Evolutionary conservation across 2,888 invertebrate species (phyloP).

Genomic region (Noctua fimbriata): DNA sequence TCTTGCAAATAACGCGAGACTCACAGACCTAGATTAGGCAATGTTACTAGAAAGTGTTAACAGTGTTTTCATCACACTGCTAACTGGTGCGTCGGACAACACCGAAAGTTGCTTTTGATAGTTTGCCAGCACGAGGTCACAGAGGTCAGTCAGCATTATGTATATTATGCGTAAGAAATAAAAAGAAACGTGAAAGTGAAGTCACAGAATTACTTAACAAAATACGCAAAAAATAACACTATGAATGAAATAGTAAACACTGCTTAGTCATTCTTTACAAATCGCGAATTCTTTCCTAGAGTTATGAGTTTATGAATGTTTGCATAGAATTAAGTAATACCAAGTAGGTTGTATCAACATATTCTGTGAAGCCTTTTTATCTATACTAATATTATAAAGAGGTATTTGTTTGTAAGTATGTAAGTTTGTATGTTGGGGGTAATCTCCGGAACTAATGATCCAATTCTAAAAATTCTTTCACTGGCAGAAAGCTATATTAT

Average conservation of each 20-base stretch:
- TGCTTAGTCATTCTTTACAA: slow-evolving; percentile 20
- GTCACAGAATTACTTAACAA: slow-evolving; percentile 10
- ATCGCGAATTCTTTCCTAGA: not conserved
- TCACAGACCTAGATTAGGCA: not conserved
- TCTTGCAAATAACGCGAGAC: not conserved
- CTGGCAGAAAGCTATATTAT: no score
- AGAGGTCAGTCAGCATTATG: slow-evolving; percentile 37
- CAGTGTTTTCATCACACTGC: not conserved
- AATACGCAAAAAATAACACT: not conserved
- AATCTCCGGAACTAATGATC: not conserved
- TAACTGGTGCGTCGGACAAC: slow-evolving; percentile 1
- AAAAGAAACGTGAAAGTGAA: slow-evolving; percentile 32
- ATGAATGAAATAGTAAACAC: slow-evolving; percentile 31
- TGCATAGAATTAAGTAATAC: slow-evolving; percentile 39
- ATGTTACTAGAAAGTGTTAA: slow-evolving; percentile 14
- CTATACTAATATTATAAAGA: not conserved
- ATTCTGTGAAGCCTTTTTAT: slow-evolving; percentile 1
- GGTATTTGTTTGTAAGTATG: not conserved
- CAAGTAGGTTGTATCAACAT: slow-evolving; percentile 28
- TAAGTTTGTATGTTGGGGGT: not conserved
- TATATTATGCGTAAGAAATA: slow-evolving; percentile 13
- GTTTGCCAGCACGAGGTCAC: slow-evolving; percentile 32
- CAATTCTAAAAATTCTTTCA: not conserved
- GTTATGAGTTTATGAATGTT: slow-evolving; percentile 24
- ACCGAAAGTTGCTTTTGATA: slow-evolving; percentile 35